Base-by-base conservation (phyloP, 2,113 vertebrate genomes). In the Passerina amoena region DNA sequence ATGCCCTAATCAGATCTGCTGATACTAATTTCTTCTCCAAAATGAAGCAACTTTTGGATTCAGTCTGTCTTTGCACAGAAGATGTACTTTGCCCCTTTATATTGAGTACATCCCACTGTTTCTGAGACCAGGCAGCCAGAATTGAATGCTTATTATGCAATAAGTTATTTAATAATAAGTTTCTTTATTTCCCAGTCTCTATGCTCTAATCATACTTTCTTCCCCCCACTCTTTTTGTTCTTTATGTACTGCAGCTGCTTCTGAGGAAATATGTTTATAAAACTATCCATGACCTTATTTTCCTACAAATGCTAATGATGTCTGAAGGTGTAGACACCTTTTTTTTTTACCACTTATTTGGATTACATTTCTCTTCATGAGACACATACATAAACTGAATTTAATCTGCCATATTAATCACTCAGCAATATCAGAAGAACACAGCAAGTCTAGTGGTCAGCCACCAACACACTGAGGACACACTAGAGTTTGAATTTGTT, bases 211-310 rank as follows among this genome's bases (percentile, higher is more conserved):
- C 37, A 40, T 25, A 8, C 8, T 22, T 50, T 8, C 21, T 22
- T 48, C 3, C 0, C 3, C 3, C 2, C 3, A n/a, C n/a, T 0
- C 7, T 23, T 53, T 14, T n/a, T 23, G 16, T 44, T 80, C 31
- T 57, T 20, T 22, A 7, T 50, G 4, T 48, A 59, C 45, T 77
- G 22, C 40, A 85, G 37, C 15, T 44, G 8, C 22, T 61, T 81
- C n/a, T 44, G 28, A 66, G 40, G 53, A 84, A 85, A 57, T 47
- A 19, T 6, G 4, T 35, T 88, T 75, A 53, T 28, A 77, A 78
- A 70, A 57, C 19, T 53, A 70, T 15, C 22, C 1, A 5, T 38
- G 1, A 50, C 14, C 33, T 38, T 51, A 21, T 75, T 88, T 70
- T 66, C 40, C 60, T 7, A 9, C 15, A 59, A 60, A 57, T 13